Evolutionary conservation across 2,888 invertebrate genomes (phyloP).

Genomic region (Xylota segnis): DNA sequence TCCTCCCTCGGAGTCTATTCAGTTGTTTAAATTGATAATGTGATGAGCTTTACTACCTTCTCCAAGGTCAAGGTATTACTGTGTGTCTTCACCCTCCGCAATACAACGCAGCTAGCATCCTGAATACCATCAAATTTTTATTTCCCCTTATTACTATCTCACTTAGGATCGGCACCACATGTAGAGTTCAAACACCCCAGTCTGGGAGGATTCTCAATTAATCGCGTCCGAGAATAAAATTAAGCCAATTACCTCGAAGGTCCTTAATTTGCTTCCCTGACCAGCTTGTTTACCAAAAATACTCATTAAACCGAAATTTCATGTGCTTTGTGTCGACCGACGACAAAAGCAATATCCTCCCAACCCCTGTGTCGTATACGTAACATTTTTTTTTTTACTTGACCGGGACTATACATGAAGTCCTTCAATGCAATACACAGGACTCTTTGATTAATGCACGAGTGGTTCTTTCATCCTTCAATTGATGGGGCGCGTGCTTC

Average conservation of each 20-base stretch:
- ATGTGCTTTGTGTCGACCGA: background rate
- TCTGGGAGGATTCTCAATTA: background rate
- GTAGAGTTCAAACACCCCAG: background rate
- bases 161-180: background rate
- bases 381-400: background rate
- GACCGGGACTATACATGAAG: background rate
- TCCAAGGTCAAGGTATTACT: too few relatives aligned
- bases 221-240: background rate
- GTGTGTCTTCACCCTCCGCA: too few relatives aligned
- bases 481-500: background rate
- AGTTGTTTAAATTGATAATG: too few relatives aligned
- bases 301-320: background rate
- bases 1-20: too few relatives aligned
- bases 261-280: background rate
- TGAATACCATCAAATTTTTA: too few relatives aligned
- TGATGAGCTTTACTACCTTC: too few relatives aligned
- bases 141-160: too few relatives aligned
- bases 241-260: background rate
- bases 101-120: too few relatives aligned
- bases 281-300: background rate
- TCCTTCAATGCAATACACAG: background rate
- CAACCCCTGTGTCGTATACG: background rate
- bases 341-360: background rate
- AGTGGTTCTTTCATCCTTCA: background rate
- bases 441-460: slow-evolving; percentile 2